A percentile compares a stretch with the other conserved stretches of the same genome.
Conservation (phyloP, 2,113 vertebrate genomes). For the Platysternon megacephalum region DNA sequence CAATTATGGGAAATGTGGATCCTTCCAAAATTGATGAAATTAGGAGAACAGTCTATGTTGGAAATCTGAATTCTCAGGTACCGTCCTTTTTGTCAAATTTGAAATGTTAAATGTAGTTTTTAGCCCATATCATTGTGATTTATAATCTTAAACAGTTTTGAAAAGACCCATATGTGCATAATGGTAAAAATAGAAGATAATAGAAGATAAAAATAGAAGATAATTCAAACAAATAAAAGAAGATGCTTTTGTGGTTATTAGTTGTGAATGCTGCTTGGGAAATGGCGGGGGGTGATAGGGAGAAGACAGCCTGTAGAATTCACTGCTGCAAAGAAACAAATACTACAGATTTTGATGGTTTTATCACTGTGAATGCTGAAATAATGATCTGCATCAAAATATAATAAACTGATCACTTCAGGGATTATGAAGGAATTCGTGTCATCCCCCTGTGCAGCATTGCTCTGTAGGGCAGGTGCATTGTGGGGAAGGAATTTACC, state of each 20-base stretch:
- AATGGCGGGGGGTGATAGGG: too few relatives aligned
- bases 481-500: neutral
- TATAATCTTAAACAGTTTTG: neutral
- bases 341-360: neutral
- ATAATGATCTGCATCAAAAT: neutral
- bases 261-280: neutral
- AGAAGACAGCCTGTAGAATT: neutral
- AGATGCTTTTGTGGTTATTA: neutral
- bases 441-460: neutral
- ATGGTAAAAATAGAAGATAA: neutral
- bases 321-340: neutral
- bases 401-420: neutral
- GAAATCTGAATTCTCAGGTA: constrained; percentile 98
- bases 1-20: constrained; percentile 95
- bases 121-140: neutral
- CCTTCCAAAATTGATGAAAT: constrained; percentile 97
- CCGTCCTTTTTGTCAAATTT: neutral
- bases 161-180: neutral
- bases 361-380: neutral
- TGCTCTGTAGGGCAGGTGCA: neutral
- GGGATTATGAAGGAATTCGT: fast-evolving
- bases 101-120: neutral
- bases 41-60: constrained; percentile 94
- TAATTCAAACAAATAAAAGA: neutral
- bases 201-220: neutral